Conservation (phyloP, 2,888 invertebrate genomes). For the Beris morrisii region DNA sequence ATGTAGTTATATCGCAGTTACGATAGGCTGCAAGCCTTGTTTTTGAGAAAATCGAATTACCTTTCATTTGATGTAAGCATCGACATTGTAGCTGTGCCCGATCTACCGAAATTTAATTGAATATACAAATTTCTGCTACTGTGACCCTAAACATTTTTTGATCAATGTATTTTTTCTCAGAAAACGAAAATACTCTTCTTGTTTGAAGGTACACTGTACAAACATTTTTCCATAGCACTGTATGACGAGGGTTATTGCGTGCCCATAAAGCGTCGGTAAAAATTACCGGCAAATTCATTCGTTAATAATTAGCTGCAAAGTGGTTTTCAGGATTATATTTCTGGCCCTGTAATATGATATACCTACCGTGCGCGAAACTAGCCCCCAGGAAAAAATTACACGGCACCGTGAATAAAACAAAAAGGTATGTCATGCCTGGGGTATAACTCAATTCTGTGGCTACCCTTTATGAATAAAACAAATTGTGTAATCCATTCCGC, state of each 20-base stretch:
- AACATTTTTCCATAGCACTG: too few species aligned
- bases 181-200: too few species aligned
- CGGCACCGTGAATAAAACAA: constrained; percentile 15
- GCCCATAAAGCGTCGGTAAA: constrained; percentile 7
- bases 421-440: constrained; percentile 23
- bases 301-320: constrained; percentile 23
- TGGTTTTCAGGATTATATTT: neutral
- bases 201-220: too few species aligned
- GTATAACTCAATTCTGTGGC: constrained; percentile 27
- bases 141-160: too few species aligned
- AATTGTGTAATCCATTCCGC: constrained; percentile 21
- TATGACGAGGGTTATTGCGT: neutral
- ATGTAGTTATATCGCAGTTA: too few species aligned
- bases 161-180: too few species aligned
- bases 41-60: too few species aligned
- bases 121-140: too few species aligned
- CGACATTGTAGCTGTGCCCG: too few species aligned
- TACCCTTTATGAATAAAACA: constrained; percentile 27
- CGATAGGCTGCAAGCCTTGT: too few species aligned
- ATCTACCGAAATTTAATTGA: too few species aligned
- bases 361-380: neutral
- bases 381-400: constrained; percentile 12
- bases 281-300: constrained; percentile 4
- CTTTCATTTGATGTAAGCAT: too few species aligned
- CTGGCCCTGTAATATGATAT: constrained; percentile 18